These are phyloP conservation scores for Cyanocitta stelleri DNA, from an alignment of 2,113 vertebrate genomes.

Conservation along the genomic window DNA sequence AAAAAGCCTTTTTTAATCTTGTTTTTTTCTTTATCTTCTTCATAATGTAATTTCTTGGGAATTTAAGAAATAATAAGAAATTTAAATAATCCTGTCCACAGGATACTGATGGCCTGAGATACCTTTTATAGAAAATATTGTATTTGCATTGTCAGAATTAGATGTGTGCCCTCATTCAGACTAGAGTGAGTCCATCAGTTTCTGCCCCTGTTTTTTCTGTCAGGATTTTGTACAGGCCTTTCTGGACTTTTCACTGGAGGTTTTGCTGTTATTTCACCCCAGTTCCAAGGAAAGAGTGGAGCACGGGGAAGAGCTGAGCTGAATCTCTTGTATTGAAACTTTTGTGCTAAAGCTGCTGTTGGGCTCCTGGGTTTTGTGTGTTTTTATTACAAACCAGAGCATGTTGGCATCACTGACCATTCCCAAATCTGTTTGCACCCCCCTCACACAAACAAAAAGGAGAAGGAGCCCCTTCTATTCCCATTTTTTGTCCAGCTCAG, in stretches of 20 bases:
- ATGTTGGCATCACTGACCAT: not conserved
- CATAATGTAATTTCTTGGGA: not conserved
- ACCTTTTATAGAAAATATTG: accelerated
- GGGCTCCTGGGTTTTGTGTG: not conserved
- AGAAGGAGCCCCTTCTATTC: not conserved
- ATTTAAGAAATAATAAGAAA: too few relatives aligned
- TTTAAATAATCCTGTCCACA: too few relatives aligned
- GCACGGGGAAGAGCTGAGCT: not conserved
- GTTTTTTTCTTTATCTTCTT: not conserved
- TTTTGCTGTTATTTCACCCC: not conserved
- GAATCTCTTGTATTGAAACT: not conserved
- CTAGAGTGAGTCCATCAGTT: not conserved
- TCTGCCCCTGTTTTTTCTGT: not conserved
- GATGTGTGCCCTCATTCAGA: not conserved
- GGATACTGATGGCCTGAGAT: not conserved
- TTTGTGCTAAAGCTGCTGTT: not conserved
- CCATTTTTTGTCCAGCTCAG: accelerated
- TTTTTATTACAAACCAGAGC: not conserved
- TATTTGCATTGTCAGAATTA: not conserved
- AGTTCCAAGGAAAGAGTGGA: not conserved
- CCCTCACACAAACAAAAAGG: not conserved
- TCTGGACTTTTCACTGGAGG: not conserved
- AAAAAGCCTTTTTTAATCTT: not conserved
- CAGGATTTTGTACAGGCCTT: not conserved
- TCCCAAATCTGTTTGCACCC: not conserved